These are phyloP conservation scores for Caenorhabditis brenneri DNA, from an alignment of 1,140 invertebrate genomes.

Conservation along the genomic window DNA sequence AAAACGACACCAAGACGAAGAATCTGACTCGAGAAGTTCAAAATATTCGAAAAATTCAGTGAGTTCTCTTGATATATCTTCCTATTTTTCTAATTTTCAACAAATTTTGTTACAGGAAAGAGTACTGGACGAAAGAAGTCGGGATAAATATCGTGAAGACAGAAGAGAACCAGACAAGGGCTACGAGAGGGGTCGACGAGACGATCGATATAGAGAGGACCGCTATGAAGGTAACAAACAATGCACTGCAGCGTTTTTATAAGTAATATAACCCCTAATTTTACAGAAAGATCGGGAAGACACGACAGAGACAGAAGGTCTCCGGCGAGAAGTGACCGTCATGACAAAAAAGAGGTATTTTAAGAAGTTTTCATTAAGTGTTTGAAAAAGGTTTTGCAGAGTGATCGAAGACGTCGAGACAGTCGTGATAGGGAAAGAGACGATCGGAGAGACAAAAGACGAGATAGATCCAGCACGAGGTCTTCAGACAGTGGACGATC, in stretches of 20 bases:
- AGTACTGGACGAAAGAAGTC: not conserved
- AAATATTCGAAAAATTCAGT: not conserved
- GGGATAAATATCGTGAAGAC: no score
- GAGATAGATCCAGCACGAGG: not conserved
- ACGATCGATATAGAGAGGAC: not conserved
- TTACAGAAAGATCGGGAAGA: not conserved
- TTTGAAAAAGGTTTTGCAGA: not conserved
- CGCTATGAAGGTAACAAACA: not conserved
- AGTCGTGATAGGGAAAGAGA: not conserved
- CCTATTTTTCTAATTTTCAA: not conserved
- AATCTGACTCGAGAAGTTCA: no score
- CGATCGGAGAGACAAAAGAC: not conserved
- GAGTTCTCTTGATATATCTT: not conserved
- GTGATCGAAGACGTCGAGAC: not conserved
- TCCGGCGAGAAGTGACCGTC: not conserved
- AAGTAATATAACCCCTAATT: no score
- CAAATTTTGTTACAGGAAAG: not conserved
- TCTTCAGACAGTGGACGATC: not conserved
- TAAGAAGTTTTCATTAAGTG: not conserved
- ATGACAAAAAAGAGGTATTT: not conserved
- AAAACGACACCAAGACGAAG: no score
- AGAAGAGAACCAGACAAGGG: no score
- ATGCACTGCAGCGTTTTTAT: no score
- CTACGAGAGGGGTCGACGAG: not conserved
- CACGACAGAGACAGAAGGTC: not conserved